Conservation (phyloP, 2,888 invertebrate species). For the Leucoma salicis region DNA sequence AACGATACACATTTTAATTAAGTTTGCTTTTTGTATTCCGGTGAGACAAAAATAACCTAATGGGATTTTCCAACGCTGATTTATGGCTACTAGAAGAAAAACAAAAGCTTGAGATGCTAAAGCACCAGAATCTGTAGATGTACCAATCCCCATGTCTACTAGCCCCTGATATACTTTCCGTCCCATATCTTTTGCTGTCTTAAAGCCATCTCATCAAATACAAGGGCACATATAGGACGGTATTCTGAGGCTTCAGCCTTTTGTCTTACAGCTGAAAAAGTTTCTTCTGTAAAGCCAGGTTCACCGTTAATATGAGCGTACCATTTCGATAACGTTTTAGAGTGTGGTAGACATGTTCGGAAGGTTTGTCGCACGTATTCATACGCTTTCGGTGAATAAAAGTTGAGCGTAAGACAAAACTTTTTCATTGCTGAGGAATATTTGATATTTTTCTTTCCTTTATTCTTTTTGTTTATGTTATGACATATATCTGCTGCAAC, state of each 20-base stretch:
- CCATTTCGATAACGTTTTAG: conserved; percentile 14
- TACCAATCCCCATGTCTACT: background rate
- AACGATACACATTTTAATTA: background rate
- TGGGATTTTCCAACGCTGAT: background rate
- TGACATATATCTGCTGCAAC: background rate
- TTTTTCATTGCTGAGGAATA: background rate
- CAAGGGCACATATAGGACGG: conserved; percentile 14
- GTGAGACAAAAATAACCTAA: background rate
- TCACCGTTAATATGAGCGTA: conserved; percentile 9
- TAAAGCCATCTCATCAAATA: conserved; percentile 21
- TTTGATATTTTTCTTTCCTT: conserved; percentile 1
- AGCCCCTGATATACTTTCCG: too few relatives aligned
- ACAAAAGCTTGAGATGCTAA: background rate
- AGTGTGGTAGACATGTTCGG: conserved; percentile 12
- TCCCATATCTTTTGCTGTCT: conserved; percentile 11
- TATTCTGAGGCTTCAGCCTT: background rate
- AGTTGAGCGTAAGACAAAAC: conserved; percentile 10
- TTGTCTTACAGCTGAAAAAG: conserved; percentile 11
- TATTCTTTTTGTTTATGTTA: background rate
- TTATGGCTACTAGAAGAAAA: background rate
- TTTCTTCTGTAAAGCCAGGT: conserved; percentile 14
- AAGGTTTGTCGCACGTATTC: conserved; percentile 12
- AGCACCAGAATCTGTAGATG: background rate
- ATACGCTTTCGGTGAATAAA: conserved; percentile 18
- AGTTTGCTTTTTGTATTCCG: background rate